Percentiles rank a stretch among this genome's conserved stretches.
Conservation (phyloP, 2,888 invertebrate species). For the Epinotia bilunana region DNA sequence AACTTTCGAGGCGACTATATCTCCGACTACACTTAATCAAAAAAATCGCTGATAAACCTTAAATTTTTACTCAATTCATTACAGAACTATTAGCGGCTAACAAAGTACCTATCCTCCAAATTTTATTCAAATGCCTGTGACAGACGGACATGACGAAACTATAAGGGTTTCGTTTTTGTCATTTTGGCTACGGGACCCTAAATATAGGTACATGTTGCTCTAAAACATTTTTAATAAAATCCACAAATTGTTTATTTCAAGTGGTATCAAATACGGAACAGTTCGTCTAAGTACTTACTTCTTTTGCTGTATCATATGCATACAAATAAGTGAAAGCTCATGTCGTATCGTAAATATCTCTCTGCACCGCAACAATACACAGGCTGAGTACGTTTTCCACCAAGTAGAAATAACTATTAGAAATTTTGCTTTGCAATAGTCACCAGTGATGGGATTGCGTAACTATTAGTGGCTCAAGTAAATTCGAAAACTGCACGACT, state of each 20-base stretch:
- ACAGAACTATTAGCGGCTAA: too few species aligned
- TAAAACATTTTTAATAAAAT: too few species aligned
- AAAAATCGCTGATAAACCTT: too few species aligned
- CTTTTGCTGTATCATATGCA: slow-evolving; percentile 49
- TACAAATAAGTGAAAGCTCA: slow-evolving; percentile 61
- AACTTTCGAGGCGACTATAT: too few species aligned
- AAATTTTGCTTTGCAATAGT: slow-evolving; percentile 21
- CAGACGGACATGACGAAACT: too few species aligned
- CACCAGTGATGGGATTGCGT: slow-evolving; percentile 23
- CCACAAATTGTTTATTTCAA: not conserved
- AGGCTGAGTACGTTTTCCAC: slow-evolving; percentile 53
- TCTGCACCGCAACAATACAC: slow-evolving; percentile 51
- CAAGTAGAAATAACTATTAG: slow-evolving; percentile 16
- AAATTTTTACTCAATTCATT: too few species aligned
- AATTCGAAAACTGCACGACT: slow-evolving; percentile 32
- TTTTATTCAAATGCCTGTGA: too few species aligned
- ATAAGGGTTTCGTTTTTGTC: too few species aligned
- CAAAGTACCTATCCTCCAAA: too few species aligned
- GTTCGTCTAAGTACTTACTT: not conserved
- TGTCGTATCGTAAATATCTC: slow-evolving; percentile 53
- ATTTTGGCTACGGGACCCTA: too few species aligned
- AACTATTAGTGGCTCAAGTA: slow-evolving; percentile 15
- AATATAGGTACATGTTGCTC: too few species aligned
- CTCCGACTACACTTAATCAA: too few species aligned
- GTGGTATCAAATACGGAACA: not conserved